Evolutionary conservation across 2,797 vertebrate genomes (phyloP).

Genomic region (Pipistrellus nathusii): DNA sequence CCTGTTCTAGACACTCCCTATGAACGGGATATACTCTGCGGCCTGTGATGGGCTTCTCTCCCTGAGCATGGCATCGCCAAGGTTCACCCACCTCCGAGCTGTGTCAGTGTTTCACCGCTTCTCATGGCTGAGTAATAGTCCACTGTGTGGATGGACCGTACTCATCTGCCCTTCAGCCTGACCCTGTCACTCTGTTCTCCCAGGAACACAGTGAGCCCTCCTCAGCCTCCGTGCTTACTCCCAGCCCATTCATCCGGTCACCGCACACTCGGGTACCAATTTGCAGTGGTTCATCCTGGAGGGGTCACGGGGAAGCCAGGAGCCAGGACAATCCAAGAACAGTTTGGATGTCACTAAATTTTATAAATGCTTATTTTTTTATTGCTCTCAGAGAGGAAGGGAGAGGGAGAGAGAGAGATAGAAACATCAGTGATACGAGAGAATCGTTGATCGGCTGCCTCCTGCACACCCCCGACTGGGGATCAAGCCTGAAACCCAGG

Average conservation of each 20-base stretch:
- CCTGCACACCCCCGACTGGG: no score
- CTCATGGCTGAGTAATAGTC: neutral
- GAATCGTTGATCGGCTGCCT: no score
- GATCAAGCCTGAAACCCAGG: no score
- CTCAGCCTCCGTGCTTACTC: rapidly evolving
- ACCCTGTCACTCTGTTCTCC: neutral
- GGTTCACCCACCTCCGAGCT: no score
- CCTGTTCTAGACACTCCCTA: rapidly evolving
- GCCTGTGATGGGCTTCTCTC: neutral
- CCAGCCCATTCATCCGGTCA: neutral
- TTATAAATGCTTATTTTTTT: no score
- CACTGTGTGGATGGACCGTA: neutral
- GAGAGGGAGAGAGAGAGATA: no score
- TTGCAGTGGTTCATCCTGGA: neutral
- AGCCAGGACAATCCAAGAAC: neutral
- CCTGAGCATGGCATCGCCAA: no score
- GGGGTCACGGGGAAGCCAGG: neutral
- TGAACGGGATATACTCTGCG: rapidly evolving
- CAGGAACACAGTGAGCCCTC: neutral
- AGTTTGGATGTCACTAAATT: neutral
- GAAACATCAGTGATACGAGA: no score
- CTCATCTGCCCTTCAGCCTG: neutral
- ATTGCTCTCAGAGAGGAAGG: no score
- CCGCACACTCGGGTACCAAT: rapidly evolving
- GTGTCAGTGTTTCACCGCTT: rapidly evolving